Conservation (phyloP, 2,113 vertebrate species). For the Mastomys coucha region DNA sequence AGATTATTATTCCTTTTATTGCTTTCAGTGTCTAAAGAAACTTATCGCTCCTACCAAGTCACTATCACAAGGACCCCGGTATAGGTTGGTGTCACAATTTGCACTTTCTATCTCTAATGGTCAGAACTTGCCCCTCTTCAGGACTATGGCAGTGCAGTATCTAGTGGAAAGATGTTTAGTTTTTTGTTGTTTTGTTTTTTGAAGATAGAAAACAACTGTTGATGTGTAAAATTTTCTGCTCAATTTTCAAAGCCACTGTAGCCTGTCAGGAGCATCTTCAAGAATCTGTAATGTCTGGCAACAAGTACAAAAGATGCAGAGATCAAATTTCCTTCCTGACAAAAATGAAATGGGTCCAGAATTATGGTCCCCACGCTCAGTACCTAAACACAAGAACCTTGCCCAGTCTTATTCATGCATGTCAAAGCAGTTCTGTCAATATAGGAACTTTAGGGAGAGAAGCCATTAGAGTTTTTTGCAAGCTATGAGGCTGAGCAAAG, state of each 20-base stretch:
- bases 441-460: background rate
- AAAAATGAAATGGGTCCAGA: background rate
- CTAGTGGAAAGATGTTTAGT: background rate
- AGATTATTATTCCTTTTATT: constrained; percentile 37
- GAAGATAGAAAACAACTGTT: background rate
- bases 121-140: background rate
- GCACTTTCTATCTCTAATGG: background rate
- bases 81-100: background rate
- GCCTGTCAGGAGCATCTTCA: background rate
- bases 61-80: background rate
- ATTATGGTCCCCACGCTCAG: background rate
- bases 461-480: background rate
- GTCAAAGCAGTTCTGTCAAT: background rate
- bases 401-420: background rate
- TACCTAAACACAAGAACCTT: background rate
- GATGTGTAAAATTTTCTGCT: background rate
- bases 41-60: background rate
- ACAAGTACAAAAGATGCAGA: background rate
- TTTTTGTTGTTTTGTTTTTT: background rate
- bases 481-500: background rate
- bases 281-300: background rate
- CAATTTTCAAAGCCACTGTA: constrained; percentile 23
- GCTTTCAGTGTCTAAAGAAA: constrained; percentile 20
- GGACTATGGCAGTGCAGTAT: background rate
- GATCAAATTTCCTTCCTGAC: background rate